These are phyloP conservation scores for Lithophane socia DNA, from an alignment of 2,888 invertebrate species.

Conservation along the genomic window DNA sequence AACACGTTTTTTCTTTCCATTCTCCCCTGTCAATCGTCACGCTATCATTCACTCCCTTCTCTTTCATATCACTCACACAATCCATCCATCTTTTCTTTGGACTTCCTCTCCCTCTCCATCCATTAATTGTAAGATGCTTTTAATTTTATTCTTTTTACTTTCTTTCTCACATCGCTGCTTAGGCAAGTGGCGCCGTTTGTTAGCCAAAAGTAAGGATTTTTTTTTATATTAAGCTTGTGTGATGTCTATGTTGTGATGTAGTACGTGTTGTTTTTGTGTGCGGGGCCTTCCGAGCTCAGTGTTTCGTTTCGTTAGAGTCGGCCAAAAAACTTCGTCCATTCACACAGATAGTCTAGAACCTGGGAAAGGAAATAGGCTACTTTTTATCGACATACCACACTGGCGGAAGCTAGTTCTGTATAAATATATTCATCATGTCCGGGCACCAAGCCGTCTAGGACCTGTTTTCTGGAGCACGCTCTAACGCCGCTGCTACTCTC, in stretches of 20 bases:
- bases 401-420: neutral
- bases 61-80: too few relatives aligned
- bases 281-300: neutral
- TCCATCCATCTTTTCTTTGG: too few relatives aligned
- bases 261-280: neutral
- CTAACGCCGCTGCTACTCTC: too few relatives aligned
- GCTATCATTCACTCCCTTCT: too few relatives aligned
- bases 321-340: neutral
- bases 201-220: constrained; percentile 58
- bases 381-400: too few relatives aligned
- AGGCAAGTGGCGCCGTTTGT: constrained; percentile 60
- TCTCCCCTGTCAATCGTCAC: too few relatives aligned
- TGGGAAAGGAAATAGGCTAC: too few relatives aligned
- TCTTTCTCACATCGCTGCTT: constrained; percentile 50
- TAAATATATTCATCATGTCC: neutral
- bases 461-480: neutral
- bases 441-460: neutral
- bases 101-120: too few relatives aligned
- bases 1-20: too few relatives aligned
- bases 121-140: constrained; percentile 15
- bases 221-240: constrained; percentile 20
- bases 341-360: too few relatives aligned
- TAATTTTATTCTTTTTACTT: constrained; percentile 45
- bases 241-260: constrained; percentile 14
- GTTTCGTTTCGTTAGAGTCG: neutral